Conservation (phyloP, 2,113 vertebrate species). For the Saguinus midas region DNA sequence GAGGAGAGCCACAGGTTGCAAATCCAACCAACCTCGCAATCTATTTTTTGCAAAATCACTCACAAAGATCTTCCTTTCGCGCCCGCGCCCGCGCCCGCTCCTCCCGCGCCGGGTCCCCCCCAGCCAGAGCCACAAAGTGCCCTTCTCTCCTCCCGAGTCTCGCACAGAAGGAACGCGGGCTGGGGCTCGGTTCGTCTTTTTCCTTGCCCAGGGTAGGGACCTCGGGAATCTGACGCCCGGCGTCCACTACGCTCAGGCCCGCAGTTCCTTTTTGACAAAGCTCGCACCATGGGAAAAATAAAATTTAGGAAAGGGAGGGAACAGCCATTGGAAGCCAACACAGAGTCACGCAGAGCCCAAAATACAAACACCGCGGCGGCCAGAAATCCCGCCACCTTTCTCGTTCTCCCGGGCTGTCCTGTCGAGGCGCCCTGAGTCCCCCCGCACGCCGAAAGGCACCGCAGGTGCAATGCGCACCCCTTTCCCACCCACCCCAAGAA, state of each 20-base stretch:
- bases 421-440: constrained; percentile 13
- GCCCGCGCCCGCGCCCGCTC: constrained; percentile 22
- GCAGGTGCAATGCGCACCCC: constrained; percentile 74
- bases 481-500: not conserved
- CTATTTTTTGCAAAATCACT: constrained; percentile 67
- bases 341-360: constrained; percentile 71
- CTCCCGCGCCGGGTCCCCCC: constrained; percentile 9
- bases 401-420: constrained; percentile 25
- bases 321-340: constrained; percentile 66
- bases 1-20: constrained; percentile 78
- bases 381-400: constrained; percentile 67
- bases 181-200: constrained; percentile 24
- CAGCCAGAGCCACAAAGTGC: constrained; percentile 7
- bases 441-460: constrained; percentile 36
- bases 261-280: constrained; percentile 10
- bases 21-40: constrained; percentile 69
- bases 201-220: not conserved
- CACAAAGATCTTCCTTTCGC: constrained; percentile 53
- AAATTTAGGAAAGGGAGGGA: constrained; percentile 56
- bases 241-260: constrained; percentile 25
- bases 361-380: constrained; percentile 68
- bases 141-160: constrained; percentile 39
- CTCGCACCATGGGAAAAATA: constrained; percentile 42
- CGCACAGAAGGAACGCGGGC: constrained; percentile 28
- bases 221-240: constrained; percentile 38